Evolutionary conservation across 2,888 invertebrate genomes (phyloP).

Genomic region (Sussaba pulchella): DNA sequence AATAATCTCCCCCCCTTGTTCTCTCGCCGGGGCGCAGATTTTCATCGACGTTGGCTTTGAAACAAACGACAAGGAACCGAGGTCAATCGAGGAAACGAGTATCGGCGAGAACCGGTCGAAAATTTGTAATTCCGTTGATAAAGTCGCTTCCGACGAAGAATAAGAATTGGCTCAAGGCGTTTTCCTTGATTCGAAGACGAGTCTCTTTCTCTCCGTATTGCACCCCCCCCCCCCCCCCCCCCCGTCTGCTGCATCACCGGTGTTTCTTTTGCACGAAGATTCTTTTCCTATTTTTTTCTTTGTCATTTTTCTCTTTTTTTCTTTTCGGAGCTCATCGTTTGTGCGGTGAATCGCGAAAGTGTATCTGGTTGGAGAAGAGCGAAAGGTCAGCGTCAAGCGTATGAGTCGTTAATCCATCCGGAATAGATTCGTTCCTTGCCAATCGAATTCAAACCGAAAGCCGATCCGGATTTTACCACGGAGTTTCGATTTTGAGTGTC

Average conservation of each 20-base stretch:
- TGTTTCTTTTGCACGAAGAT: constrained; percentile 13
- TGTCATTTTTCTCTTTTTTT: no score
- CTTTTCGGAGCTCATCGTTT: not conserved
- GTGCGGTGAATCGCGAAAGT: constrained; percentile 35
- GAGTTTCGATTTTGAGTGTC: no score
- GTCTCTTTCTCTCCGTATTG: constrained; percentile 11
- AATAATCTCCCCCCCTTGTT: not conserved
- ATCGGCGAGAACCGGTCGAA: constrained; percentile 24
- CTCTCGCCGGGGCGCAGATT: not conserved
- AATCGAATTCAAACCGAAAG: constrained; percentile 1
- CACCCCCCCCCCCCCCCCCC: not conserved
- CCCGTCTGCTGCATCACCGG: not conserved
- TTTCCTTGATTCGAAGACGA: constrained; percentile 64
- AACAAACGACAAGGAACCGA: constrained; percentile 28
- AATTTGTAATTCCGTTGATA: constrained; percentile 55
- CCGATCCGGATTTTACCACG: no score
- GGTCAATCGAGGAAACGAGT: constrained; percentile 38
- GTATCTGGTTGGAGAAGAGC: constrained; percentile 56
- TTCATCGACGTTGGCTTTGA: constrained; percentile 26
- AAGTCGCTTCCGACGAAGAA: constrained; percentile 48
- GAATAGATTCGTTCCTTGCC: constrained; percentile 49
- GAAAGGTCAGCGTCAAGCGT: constrained; percentile 63
- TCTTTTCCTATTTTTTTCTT: not conserved
- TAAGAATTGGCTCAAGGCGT: constrained; percentile 47
- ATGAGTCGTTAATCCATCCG: constrained; percentile 62